Conservation (phyloP, 2,113 vertebrate genomes). For the Heptranchias perlo region DNA sequence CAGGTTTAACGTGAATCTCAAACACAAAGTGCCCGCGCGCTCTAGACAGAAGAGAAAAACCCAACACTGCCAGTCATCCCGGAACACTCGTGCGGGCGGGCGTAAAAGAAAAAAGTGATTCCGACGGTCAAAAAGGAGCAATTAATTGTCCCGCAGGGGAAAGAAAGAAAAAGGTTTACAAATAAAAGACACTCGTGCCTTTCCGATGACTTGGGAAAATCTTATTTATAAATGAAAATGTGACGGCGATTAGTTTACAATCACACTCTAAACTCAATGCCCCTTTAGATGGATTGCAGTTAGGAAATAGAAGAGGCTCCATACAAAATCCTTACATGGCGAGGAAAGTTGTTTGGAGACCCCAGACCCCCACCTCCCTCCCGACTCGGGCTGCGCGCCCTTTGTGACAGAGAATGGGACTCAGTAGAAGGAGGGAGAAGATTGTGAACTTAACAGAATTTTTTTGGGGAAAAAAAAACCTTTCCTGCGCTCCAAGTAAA, state of each 20-base stretch:
- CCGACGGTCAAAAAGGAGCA: neutral
- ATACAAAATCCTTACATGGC: neutral
- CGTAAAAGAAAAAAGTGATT: neutral
- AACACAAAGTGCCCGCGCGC: neutral
- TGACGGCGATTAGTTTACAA: neutral
- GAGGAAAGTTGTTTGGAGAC: neutral
- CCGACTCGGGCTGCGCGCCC: neutral
- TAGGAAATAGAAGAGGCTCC: neutral
- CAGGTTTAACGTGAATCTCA: neutral
- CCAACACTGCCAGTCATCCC: neutral
- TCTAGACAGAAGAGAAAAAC: neutral
- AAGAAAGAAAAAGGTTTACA: neutral
- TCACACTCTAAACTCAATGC: neutral
- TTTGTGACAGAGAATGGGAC: neutral
- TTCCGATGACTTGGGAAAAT: neutral
- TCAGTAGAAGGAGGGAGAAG: neutral
- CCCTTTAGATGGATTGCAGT: neutral
- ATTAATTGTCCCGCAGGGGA: neutral
- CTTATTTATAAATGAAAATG: neutral
- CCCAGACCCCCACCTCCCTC: too few relatives aligned
- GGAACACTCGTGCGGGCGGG: neutral
- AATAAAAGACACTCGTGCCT: neutral
- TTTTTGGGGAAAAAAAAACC: neutral
- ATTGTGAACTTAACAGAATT: neutral
- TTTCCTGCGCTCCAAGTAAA: neutral